A percentile compares a stretch with the other conserved stretches of the same genome.
Evolutionary conservation across 1,140 invertebrate genomes (phyloP).

Genomic region (Trichomalopsis sarcophagae): DNA sequence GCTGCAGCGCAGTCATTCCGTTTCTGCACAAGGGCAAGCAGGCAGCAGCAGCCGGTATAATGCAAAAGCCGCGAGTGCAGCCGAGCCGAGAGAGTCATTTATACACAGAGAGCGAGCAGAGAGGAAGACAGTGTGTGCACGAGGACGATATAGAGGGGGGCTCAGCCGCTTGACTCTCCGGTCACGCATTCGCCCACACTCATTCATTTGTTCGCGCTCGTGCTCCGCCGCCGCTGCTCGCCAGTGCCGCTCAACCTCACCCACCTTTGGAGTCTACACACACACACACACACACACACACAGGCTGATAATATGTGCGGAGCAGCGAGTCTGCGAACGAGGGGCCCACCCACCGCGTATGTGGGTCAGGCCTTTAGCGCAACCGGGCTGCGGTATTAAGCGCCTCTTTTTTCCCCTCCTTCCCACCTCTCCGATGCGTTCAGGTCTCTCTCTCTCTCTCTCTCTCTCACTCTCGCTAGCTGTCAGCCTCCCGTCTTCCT

Average conservation of each 20-base stretch:
- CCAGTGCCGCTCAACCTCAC: conserved; percentile 63
- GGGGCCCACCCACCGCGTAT: conserved; percentile 61
- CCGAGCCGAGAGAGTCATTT: conserved; percentile 38
- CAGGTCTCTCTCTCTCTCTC: neutral
- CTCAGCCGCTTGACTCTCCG: conserved; percentile 59
- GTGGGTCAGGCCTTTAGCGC: conserved; percentile 59
- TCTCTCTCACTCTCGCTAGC: neutral
- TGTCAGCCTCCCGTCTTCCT: conserved; percentile 23
- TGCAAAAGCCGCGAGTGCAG: conserved; percentile 27
- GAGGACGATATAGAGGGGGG: neutral
- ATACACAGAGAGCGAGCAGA: neutral
- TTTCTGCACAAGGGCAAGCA: conserved; percentile 5
- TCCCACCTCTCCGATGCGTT: neutral
- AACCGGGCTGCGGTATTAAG: conserved; percentile 34
- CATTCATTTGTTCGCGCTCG: conserved; percentile 67
- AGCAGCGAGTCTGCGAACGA: conserved; percentile 32
- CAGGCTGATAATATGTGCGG: neutral
- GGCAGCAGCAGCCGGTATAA: neutral
- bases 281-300: neutral
- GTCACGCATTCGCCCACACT: conserved; percentile 70
- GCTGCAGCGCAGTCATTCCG: conserved; percentile 50
- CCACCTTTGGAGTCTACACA: neutral
- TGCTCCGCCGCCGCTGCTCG: neutral
- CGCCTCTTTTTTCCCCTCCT: conserved; percentile 6
- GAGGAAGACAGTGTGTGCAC: neutral